These are phyloP conservation scores for Subanguina moxae DNA, from an alignment of 1,140 invertebrate species.

Conservation along the genomic window DNA sequence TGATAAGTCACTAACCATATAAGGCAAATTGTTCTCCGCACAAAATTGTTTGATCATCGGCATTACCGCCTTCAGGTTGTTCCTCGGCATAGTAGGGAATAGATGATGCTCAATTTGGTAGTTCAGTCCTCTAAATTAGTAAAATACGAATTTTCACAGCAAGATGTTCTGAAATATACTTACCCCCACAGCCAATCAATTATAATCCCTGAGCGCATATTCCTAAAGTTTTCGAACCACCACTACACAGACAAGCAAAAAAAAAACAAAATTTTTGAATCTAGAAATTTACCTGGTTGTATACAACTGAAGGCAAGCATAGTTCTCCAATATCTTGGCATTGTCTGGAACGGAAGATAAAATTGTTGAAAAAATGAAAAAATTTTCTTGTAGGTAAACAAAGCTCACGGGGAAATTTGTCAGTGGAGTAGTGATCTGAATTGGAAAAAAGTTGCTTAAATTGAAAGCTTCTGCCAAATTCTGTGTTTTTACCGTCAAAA, in stretches of 20 bases:
- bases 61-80: constrained; percentile 56
- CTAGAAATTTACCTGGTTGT: constrained; percentile 47
- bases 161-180: no score
- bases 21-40: constrained; percentile 52
- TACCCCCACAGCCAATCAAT: constrained; percentile 60
- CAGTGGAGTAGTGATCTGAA: constrained; percentile 53
- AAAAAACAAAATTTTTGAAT: neutral
- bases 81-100: constrained; percentile 58
- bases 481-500: no score
- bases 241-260: no score
- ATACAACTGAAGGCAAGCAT: constrained; percentile 57
- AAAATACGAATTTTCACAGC: no score
- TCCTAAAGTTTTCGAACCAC: no score
- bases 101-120: constrained; percentile 60
- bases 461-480: no score
- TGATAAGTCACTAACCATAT: constrained; percentile 45
- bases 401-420: constrained; percentile 55
- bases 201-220: constrained; percentile 42
- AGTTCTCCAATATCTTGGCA: constrained; percentile 56
- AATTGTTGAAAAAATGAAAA: no score
- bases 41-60: constrained; percentile 58
- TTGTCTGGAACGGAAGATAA: constrained; percentile 42
- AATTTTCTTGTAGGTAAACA: neutral
- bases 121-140: constrained; percentile 46
- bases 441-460: no score